Evolutionary conservation across 2,888 invertebrate species (phyloP).

Genomic region (Nezara viridula): DNA sequence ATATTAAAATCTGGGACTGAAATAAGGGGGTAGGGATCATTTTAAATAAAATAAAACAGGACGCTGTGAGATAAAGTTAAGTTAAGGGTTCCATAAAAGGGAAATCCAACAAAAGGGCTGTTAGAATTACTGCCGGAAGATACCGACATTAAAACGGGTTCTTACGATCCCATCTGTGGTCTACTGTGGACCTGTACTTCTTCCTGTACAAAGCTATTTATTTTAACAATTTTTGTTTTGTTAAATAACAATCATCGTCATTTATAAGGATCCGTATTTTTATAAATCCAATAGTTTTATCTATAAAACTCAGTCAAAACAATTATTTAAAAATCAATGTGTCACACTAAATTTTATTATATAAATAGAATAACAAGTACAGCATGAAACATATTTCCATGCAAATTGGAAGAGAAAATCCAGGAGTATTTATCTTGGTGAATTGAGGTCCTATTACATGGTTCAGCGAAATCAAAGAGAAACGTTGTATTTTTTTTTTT

Average conservation of each 20-base stretch:
- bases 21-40: background rate
- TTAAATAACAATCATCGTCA: no score
- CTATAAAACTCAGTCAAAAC: no score
- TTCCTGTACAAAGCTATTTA: background rate
- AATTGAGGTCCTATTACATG: conserved; percentile 6
- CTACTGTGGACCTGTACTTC: background rate
- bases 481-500: background rate
- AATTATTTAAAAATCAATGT: no score
- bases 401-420: background rate
- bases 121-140: conserved; percentile 8
- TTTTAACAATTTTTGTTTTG: no score
- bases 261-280: no score
- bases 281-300: no score
- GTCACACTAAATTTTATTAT: no score
- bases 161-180: background rate
- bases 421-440: background rate
- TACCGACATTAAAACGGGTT: background rate
- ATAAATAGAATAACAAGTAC: background rate
- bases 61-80: background rate
- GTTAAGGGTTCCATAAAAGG: conserved; percentile 11
- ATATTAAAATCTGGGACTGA: background rate
- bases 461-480: conserved; percentile 1
- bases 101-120: background rate
- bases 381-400: background rate
- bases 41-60: background rate